A percentile compares a stretch with the other conserved stretches of the same genome.
These are phyloP conservation scores for Gonocerus acuteangulatus DNA, from an alignment of 2,888 invertebrate species.

Conservation along the genomic window DNA sequence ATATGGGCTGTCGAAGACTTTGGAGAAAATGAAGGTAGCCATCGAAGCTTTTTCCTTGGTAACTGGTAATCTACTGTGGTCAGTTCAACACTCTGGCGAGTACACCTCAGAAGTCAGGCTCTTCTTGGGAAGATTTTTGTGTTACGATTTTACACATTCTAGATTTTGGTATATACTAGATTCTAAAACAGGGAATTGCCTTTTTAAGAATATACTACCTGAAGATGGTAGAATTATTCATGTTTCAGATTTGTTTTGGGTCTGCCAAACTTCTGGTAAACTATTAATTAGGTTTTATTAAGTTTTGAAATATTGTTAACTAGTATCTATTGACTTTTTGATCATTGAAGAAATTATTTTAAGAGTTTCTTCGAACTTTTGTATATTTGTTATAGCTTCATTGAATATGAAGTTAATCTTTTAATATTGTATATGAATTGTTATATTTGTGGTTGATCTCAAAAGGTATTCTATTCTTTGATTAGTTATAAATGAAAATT, in stretches of 20 bases:
- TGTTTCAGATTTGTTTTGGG: slow-evolving; percentile 1
- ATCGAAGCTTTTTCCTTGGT: slow-evolving; percentile 4
- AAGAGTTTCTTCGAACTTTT: no score
- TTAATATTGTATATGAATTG: no score
- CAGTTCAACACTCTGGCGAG: not conserved
- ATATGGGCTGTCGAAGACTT: not conserved
- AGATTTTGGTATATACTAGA: slow-evolving; percentile 6
- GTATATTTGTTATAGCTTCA: no score
- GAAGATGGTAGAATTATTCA: not conserved
- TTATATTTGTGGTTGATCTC: no score
- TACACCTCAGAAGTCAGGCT: not conserved
- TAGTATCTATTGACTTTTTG: not conserved
- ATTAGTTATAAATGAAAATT: no score
- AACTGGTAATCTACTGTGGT: not conserved
- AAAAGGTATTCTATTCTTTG: no score
- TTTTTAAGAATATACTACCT: not conserved
- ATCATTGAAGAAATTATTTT: no score
- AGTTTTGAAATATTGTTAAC: not conserved
- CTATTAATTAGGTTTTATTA: slow-evolving; percentile 4
- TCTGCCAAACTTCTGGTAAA: not conserved
- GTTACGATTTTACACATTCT: not conserved
- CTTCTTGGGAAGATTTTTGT: not conserved
- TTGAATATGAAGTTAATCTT: no score
- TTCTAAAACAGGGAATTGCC: not conserved
- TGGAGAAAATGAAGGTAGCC: not conserved